Evolutionary conservation across 2,888 invertebrate species (phyloP), one percentile per base, ranked within the genome.

Genomic region (Agrochola macilenta): DNA sequence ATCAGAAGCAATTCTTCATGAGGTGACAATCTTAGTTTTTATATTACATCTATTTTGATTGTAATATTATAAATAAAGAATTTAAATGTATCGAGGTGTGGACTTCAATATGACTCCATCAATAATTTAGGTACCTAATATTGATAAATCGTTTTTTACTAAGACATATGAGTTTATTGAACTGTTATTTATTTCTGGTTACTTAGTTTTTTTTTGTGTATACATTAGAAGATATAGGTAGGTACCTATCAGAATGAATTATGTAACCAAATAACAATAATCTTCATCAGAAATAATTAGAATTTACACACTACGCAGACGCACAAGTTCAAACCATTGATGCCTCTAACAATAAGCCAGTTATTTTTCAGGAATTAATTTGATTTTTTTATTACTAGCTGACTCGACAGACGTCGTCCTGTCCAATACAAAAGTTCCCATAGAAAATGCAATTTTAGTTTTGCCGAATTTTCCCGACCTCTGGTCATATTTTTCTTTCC

Each of bases 131-230:
- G 5, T 49, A 26, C 30, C 30, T 30, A 30, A 12, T 52, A 74
- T 64, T 60, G 65, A n/a, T 77, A 35, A 52, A 66, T 49, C 1
- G 68, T 43, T 79, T 69, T 79, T 83, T 69, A 46, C 52, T 30
- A 14, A 8, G 39, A n/a, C 20, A 39, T 11, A 4, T 20, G 60
- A 79, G 80, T 70, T 79, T 66, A 23, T 79, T 81, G 80, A 79
- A 81, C 84, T 68, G 7, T 17, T 23, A 26, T 61, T 68, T 49
- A 35, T 68, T 61, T 68, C 23, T 71, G 52, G 66, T 61, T 1
- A 0, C 17, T n/a, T 14, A 2, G 14, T 9, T 69, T 78, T 52
- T 60, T 52, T 52, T 7, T 52, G 49, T 30, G 30, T 30, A 30
- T 30, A 30, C 30, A 30, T 30, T 30, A 30, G 30, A 30, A 30